phyloP scores from a whole-genome alignment of 2,113 vertebrate genomes.

The Crotophaga sulcirostris region DNA sequence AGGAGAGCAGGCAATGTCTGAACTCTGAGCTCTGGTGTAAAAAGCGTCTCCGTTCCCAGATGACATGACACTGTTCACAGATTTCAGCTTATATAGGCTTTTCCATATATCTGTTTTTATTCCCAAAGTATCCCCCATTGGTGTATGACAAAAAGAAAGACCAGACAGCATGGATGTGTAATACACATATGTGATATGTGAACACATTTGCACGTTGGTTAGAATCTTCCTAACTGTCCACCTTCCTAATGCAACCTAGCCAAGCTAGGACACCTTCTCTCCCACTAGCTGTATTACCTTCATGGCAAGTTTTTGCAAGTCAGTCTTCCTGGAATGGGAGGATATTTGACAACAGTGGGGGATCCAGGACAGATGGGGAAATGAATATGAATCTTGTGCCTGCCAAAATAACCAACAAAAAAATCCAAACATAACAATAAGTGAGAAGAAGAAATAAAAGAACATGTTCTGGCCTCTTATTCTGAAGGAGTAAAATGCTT shows the following conservation, averaged over 20 bases:
- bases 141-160: background rate
- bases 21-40: background rate
- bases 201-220: background rate
- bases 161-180: background rate
- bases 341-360: background rate
- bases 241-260: background rate
- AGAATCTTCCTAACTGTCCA: background rate
- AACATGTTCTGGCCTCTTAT: background rate
- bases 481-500: background rate
- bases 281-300: background rate
- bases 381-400: background rate
- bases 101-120: conserved; percentile 50
- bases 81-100: conserved; percentile 48
- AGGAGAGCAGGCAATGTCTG: background rate
- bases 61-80: background rate
- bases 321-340: background rate
- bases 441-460: background rate
- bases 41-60: background rate
- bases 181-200: no score
- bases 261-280: background rate
- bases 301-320: background rate
- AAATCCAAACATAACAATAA: background rate
- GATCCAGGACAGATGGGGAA: background rate
- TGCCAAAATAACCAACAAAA: conserved; percentile 1
- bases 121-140: background rate